These are phyloP conservation scores for Drosophila flavopinicola DNA, from an alignment of 2,888 invertebrate genomes.

Conservation along the genomic window DNA sequence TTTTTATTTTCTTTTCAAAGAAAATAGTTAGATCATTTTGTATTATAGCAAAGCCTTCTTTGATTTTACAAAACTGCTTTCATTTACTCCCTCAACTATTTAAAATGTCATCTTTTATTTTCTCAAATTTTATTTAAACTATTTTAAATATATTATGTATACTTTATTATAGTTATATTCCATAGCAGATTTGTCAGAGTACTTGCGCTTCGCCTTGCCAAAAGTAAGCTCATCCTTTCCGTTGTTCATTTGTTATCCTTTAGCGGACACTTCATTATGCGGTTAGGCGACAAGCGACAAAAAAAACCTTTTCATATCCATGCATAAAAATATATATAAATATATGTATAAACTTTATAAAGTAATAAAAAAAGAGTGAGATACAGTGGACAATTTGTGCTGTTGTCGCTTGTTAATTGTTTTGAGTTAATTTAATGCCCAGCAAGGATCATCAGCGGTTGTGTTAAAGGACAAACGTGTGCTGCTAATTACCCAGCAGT, in stretches of 20 bases:
- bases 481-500: slow-evolving; percentile 74
- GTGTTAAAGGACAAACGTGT: slow-evolving; percentile 69
- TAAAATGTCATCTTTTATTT: no score
- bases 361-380: slow-evolving; percentile 32
- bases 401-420: slow-evolving; percentile 63
- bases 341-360: slow-evolving; percentile 31
- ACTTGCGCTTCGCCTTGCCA: background rate
- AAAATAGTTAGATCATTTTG: no score
- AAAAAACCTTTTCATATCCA: slow-evolving; percentile 25
- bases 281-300: slow-evolving; percentile 46
- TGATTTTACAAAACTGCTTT: no score
- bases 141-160: no score
- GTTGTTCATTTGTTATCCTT: slow-evolving; percentile 61
- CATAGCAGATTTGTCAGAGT: slow-evolving; percentile 3
- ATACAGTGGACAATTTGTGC: slow-evolving; percentile 20
- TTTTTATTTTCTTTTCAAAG: no score
- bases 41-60: no score
- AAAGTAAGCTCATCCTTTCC: background rate
- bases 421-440: slow-evolving; percentile 78
- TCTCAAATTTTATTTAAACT: no score
- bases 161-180: no score
- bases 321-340: slow-evolving; percentile 33
- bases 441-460: slow-evolving; percentile 64
- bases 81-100: no score
- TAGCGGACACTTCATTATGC: slow-evolving; percentile 66